Evolutionary conservation across 1,140 invertebrate genomes (phyloP).

Genomic region (Agrilus planipennis): DNA sequence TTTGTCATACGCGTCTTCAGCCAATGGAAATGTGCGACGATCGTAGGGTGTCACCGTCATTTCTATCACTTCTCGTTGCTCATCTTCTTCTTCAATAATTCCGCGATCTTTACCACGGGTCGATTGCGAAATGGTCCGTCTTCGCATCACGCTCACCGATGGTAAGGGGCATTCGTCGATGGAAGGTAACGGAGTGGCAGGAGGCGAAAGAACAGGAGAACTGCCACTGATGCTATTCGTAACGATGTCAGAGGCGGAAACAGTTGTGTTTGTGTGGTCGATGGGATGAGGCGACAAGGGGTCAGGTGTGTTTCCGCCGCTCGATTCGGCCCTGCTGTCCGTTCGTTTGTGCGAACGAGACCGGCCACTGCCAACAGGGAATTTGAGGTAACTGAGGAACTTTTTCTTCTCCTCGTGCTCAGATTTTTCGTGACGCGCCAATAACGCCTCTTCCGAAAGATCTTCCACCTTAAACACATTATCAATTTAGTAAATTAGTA

Average conservation of each 20-base stretch:
- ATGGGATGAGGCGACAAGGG: constrained; percentile 36
- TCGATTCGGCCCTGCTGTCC: constrained; percentile 55
- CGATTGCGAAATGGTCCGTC: constrained; percentile 40
- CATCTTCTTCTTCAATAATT: constrained; percentile 28
- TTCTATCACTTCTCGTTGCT: constrained; percentile 30
- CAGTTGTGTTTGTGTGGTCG: too few relatives aligned
- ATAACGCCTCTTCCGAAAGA: constrained; percentile 58
- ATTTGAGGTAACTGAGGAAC: constrained; percentile 58
- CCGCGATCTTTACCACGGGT: constrained; percentile 33
- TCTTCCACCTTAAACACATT: constrained; percentile 52
- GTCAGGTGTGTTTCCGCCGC: constrained; percentile 62
- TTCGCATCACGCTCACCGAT: constrained; percentile 33
- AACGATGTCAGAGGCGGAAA: constrained; percentile 32
- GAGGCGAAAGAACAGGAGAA: constrained; percentile 45
- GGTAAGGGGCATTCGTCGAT: constrained; percentile 23
- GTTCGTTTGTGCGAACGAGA: constrained; percentile 47
- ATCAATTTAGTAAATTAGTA: too few relatives aligned
- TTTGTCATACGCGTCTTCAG: constrained; percentile 52
- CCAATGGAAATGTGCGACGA: constrained; percentile 58
- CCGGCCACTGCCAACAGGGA: constrained; percentile 44
- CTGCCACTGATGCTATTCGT: constrained; percentile 36
- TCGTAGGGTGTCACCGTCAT: too few relatives aligned
- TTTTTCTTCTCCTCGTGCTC: constrained; percentile 68
- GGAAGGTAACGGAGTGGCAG: constrained; percentile 40
- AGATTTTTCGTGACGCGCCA: constrained; percentile 56